Evolutionary conservation across 2,113 vertebrate genomes (phyloP), one percentile per base, ranked within the genome.

Genomic region (Acanthisitta chloris): DNA sequence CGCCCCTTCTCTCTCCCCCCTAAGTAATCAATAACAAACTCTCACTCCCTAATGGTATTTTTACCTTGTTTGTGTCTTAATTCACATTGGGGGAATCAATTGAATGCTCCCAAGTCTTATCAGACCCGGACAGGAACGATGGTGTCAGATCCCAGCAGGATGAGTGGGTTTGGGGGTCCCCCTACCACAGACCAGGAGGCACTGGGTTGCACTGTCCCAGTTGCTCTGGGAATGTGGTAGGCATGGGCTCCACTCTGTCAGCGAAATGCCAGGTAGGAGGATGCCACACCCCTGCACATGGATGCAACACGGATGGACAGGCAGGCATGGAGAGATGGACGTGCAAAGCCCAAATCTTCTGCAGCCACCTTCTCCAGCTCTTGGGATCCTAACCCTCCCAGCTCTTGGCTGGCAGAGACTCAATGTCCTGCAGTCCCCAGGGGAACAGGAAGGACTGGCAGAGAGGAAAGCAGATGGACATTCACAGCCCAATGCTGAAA

Each of bases 221-320:
- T 33, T 91, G 86, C 92, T 90, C 34, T 1, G 88, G 81, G 66
- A 92, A 95, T 10, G 21, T 12, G 40, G 97, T 97, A 95, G 52
- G 76, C 92, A 95, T 97, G 95, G 8, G 69, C 19, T 92, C 45
- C 86, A 62, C 31, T 11, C n/a, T 1, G 4, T 34, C 87, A 52
- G 88, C 28, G 1, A 82, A 88, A 81, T 26, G 11, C 36, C 57
- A 55, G 73, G 57, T 4, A 2, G 52, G 52, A 72, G 40, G 54
- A 43, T 17, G 38, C 13, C 7, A 4, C 1, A 34, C 14, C 36
- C 36, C 57, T 17, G 49, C n/a, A 33, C 43, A 15, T 4, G 3
- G 54, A 28, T 13, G 7, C 14, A 9, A 15, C 10, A 4, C 3
- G 40, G 11, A 26, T 10, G 38, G 54, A 34, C 40, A 29, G 34